phyloP scores from a whole-genome alignment of 2,888 invertebrate genomes.

The Caenorhabditis auriculariae region DNA sequence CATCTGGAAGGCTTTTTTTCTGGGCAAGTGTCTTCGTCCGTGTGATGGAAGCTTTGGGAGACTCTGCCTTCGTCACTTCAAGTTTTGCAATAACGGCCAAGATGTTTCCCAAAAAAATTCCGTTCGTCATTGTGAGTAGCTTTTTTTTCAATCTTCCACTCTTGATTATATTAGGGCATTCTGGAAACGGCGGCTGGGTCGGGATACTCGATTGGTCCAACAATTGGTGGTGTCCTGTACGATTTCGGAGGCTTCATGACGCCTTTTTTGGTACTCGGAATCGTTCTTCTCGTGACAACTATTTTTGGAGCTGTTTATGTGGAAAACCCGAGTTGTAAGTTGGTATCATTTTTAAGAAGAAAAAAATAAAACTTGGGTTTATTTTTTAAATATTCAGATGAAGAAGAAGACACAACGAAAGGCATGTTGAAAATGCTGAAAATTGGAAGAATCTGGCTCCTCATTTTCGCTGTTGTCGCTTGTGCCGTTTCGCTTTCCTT shows the following conservation, averaged over 20 bases:
- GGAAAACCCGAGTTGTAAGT: conserved; percentile 47
- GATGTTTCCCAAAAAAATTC: conserved; percentile 65
- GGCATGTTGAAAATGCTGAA: conserved; percentile 59
- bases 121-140: conserved; percentile 64
- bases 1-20: conserved; percentile 57
- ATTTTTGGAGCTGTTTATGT: conserved; percentile 46
- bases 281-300: conserved; percentile 49
- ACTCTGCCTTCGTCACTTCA: conserved; percentile 64
- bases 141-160: conserved; percentile 1
- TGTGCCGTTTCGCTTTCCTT: conserved; percentile 69
- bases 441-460: conserved; percentile 58
- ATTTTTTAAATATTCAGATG: conserved; percentile 33
- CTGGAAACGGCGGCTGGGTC: conserved; percentile 77
- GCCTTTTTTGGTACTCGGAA: conserved; percentile 59
- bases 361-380: conserved; percentile 1
- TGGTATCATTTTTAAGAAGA: not conserved
- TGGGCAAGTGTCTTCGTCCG: conserved; percentile 58
- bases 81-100: conserved; percentile 66
- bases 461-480: conserved; percentile 56
- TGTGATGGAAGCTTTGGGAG: conserved; percentile 60
- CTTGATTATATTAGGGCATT: conserved; percentile 60
- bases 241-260: conserved; percentile 53
- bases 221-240: conserved; percentile 83
- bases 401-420: conserved; percentile 24
- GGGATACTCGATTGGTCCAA: conserved; percentile 86